phyloP scores from a whole-genome alignment of 2,888 invertebrate genomes.

The Lithophane ornitopus region DNA sequence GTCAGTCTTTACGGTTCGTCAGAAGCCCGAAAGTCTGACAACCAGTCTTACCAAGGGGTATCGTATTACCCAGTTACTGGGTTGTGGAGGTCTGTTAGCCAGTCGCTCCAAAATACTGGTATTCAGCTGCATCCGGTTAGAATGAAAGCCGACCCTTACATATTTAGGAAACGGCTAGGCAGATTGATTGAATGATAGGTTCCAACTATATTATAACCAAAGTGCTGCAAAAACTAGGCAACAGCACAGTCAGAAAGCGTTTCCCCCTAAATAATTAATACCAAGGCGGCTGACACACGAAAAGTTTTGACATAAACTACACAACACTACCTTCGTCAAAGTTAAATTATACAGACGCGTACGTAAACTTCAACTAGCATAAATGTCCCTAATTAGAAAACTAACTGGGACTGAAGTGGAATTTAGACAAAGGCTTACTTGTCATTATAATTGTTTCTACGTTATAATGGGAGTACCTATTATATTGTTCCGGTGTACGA shows the following conservation, averaged over 20 bases:
- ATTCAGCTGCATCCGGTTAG: too few relatives aligned
- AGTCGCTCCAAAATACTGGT: too few relatives aligned
- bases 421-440: slow-evolving; percentile 46
- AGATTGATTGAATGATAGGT: not conserved
- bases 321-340: slow-evolving; percentile 48
- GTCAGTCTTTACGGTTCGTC: too few relatives aligned
- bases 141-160: too few relatives aligned
- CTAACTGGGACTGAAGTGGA: slow-evolving; percentile 33
- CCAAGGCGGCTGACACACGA: slow-evolving; percentile 10
- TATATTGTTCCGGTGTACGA: not conserved
- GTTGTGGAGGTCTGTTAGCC: too few relatives aligned
- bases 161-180: too few relatives aligned
- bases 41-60: too few relatives aligned
- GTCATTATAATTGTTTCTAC: slow-evolving; percentile 45
- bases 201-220: not conserved
- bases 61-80: too few relatives aligned
- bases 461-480: not conserved
- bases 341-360: slow-evolving; percentile 59
- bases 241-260: not conserved
- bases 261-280: slow-evolving; percentile 25
- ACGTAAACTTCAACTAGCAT: slow-evolving; percentile 47
- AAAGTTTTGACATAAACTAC: slow-evolving; percentile 44
- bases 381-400: slow-evolving; percentile 59
- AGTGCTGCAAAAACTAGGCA: not conserved
- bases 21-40: too few relatives aligned